A percentile compares a stretch with the other conserved stretches of the same genome.
phyloP scores from a whole-genome alignment of 2,888 invertebrate genomes.

The Unio pictorum region DNA sequence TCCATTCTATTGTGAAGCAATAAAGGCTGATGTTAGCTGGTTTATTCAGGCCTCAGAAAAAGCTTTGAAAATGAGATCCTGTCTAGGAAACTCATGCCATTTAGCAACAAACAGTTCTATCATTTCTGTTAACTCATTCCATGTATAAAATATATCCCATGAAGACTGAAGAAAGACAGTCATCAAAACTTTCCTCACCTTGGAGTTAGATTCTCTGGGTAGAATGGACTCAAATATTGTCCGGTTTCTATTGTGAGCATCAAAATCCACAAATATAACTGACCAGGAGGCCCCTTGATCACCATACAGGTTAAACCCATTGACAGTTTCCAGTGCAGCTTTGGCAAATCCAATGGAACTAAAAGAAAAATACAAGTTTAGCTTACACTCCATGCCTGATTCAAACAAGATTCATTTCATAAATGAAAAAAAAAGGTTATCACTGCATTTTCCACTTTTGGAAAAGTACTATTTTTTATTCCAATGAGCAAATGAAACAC shows the following conservation, averaged over 20 bases:
- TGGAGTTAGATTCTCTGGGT: constrained; percentile 97
- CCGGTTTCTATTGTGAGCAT: constrained; percentile 98
- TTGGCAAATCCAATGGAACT: constrained; percentile 97
- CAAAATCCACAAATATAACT: constrained; percentile 98
- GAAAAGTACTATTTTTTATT: no score
- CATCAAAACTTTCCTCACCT: constrained; percentile 76
- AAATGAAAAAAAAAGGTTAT: neutral
- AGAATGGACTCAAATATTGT: constrained; percentile 97
- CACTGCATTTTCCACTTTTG: neutral
- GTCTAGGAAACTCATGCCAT: no score
- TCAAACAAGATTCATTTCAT: neutral
- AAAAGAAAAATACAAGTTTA: constrained; percentile 14
- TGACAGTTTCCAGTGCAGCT: constrained; percentile 97
- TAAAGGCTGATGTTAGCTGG: no score
- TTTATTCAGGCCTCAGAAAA: no score
- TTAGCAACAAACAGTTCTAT: no score
- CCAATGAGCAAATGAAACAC: no score
- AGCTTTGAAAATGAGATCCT: no score
- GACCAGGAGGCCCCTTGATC: constrained; percentile 98
- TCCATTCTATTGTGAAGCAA: no score
- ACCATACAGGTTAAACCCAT: constrained; percentile 98
- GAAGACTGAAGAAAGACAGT: neutral
- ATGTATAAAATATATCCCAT: no score
- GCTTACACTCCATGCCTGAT: neutral
- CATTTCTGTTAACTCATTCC: no score